These are phyloP conservation scores for Chelonus insularis DNA, from an alignment of 1,140 invertebrate genomes.

Conservation along the genomic window DNA sequence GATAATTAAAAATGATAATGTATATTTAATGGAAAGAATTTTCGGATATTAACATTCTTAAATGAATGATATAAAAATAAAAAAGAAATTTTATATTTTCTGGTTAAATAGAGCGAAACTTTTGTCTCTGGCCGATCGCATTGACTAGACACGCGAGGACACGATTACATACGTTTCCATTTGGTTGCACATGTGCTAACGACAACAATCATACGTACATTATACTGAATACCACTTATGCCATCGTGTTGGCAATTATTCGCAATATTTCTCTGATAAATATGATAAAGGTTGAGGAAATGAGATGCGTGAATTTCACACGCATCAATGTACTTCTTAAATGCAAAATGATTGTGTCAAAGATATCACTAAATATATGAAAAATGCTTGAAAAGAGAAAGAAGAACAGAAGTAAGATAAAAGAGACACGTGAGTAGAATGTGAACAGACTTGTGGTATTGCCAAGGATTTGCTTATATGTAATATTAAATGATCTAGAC, in stretches of 20 bases:
- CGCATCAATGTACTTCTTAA: neutral
- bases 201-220: neutral
- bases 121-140: constrained; percentile 16
- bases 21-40: too few species aligned
- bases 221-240: neutral
- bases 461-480: too few species aligned
- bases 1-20: too few species aligned
- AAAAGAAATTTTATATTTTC: neutral
- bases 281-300: neutral
- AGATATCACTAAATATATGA: neutral
- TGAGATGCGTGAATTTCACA: neutral
- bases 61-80: neutral
- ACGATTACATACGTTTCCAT: constrained; percentile 21
- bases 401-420: too few species aligned
- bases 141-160: constrained; percentile 22
- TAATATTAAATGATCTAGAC: too few species aligned
- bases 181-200: constrained; percentile 10
- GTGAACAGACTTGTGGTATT: too few species aligned
- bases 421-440: too few species aligned
- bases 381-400: too few species aligned
- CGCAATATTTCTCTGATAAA: constrained; percentile 9
- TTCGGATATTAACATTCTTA: too few species aligned
- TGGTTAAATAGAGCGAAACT: constrained; percentile 23
- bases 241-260: constrained; percentile 13
- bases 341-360: neutral